Base-by-base conservation (phyloP, 2,888 invertebrate genomes). In the Dascillus cervinus region DNA sequence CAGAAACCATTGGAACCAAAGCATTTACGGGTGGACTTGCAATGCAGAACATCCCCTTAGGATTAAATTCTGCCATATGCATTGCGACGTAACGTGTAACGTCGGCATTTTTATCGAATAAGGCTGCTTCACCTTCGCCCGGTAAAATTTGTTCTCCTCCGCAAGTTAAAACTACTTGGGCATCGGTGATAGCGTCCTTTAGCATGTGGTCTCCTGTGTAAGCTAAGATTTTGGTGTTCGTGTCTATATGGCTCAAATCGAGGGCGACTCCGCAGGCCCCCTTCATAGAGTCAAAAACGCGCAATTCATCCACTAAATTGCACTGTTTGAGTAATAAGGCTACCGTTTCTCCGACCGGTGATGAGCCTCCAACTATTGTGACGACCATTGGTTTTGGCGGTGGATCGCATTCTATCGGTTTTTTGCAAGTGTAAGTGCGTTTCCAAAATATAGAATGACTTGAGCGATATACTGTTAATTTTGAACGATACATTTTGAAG, bases 171-270 rank as follows among this genome's bases (percentile, higher is more conserved):
- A 64, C 53, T 9, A 64, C 40, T 22, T 58, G 47, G 3, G 60
- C 49, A 30, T 48, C 53, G 32, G 35, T 33, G 12, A 64, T 34
- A 3, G 58, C 56, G 33, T 52, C 46, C 37, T 48, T 52, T 10
- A 65, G 41, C 13, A 52, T 46, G 3, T 44, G 40, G 20, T 43
- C 39, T n/a, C 61, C 61, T 25, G 46, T 46, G 34, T 51, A 64
- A 2, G 60, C 49, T 29, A 37, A 48, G 3, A 63, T 41, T 43
- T 43, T 44, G 1, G 55, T 44, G 24, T 46, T 52, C 1, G 61
- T 62, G 41, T 63, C 61, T 12, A 64, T 58, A 17, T 56, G 52
- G 31, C 54, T 56, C 20, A 65, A 43, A 43, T 65, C 65, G 14
- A 55, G 39, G 3, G 52, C 60, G 3, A 58, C 40, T 1, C 42